phyloP scores from a whole-genome alignment of 1,140 invertebrate species.

The Drosophila bocki region DNA sequence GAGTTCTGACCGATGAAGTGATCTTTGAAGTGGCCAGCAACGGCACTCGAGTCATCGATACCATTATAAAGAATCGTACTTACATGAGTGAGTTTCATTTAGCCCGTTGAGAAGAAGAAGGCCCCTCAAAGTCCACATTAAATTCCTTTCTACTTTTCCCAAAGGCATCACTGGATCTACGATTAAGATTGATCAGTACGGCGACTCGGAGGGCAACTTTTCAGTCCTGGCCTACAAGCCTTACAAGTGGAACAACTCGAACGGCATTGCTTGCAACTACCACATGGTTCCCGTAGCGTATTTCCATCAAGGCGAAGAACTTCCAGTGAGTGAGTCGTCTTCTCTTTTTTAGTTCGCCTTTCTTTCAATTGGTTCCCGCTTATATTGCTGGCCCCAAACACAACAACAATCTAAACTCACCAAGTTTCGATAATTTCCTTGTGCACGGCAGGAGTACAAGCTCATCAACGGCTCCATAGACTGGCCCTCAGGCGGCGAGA shows the following conservation, averaged over 20 bases:
- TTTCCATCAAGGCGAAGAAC: constrained; percentile 90
- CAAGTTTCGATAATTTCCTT: background rate
- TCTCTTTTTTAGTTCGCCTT: constrained; percentile 79
- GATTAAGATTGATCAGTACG: constrained; percentile 95
- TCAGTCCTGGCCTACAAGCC: constrained; percentile 93
- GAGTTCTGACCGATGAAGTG: constrained; percentile 87
- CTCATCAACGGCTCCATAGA: constrained; percentile 87
- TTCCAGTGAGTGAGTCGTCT: constrained; percentile 90
- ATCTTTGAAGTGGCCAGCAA: constrained; percentile 91
- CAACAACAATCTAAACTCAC: constrained; percentile 7
- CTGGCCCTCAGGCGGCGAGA: constrained; percentile 92
- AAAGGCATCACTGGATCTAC: constrained; percentile 96
- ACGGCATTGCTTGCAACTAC: constrained; percentile 89
- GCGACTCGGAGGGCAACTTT: constrained; percentile 98
- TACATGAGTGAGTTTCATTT: constrained; percentile 92
- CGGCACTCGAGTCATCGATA: constrained; percentile 91
- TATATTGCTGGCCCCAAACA: constrained; percentile 11
- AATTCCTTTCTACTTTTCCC: background rate
- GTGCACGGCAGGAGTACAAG: constrained; percentile 88
- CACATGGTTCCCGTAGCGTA: constrained; percentile 93
- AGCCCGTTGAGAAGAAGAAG: background rate
- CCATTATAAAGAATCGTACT: constrained; percentile 90
- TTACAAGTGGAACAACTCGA: constrained; percentile 84
- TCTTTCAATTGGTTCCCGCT: constrained; percentile 40
- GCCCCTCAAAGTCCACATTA: background rate